Percentiles rank a stretch among this genome's conserved stretches.
Conservation (phyloP, 2,797 vertebrate genomes). For the Parauchenoglanis ngamensis region DNA sequence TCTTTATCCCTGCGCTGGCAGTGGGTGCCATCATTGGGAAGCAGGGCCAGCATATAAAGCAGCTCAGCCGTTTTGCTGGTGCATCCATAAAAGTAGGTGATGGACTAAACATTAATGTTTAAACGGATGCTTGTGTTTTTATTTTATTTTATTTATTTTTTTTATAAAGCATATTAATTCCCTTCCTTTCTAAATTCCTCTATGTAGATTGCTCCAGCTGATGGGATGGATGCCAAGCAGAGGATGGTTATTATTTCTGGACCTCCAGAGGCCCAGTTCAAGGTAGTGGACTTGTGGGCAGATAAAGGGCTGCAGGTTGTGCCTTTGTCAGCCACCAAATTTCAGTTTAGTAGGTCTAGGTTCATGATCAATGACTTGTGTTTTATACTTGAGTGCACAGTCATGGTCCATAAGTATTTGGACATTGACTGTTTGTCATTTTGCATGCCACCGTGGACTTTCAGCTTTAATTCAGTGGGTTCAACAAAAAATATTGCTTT, state of each 20-base stretch:
- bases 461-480: not conserved
- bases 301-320: not conserved
- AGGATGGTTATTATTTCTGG: slow-evolving; percentile 97
- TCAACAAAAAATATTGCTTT: not conserved
- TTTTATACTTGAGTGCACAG: not conserved
- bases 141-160: not conserved
- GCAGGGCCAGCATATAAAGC: slow-evolving; percentile 99
- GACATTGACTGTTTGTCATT: not conserved
- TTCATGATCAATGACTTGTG: not conserved
- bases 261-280: slow-evolving; percentile 98
- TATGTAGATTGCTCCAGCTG: slow-evolving; percentile 92
- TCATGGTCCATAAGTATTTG: not conserved
- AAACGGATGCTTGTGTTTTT: not conserved
- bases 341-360: not conserved
- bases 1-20: slow-evolving; percentile 95
- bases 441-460: not conserved
- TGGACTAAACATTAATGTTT: not conserved
- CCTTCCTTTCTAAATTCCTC: not conserved
- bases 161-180: not conserved
- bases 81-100: slow-evolving; percentile 94
- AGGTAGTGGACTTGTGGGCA: slow-evolving; percentile 75
- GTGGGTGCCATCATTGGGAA: slow-evolving; percentile 98
- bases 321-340: no score
- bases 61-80: slow-evolving; percentile 96
- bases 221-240: slow-evolving; percentile 91